Conservation (phyloP, 2,888 invertebrate species). For the Lymantria monacha region DNA sequence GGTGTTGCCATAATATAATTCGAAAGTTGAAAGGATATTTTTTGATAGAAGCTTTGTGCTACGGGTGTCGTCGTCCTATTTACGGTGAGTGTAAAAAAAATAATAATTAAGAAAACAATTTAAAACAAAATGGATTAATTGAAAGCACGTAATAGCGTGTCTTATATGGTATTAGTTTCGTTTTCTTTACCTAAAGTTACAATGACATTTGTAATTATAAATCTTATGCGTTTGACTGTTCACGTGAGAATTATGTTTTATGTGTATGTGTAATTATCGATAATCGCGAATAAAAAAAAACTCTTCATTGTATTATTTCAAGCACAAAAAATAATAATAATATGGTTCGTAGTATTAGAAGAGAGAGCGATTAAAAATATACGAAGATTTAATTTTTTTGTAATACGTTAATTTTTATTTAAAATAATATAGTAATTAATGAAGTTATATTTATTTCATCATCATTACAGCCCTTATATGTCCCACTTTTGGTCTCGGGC, state of each 20-base stretch:
- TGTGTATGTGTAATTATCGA: slow-evolving; percentile 27
- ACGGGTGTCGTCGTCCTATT: slow-evolving; percentile 47
- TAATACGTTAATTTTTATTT: no score
- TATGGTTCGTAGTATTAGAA: neutral
- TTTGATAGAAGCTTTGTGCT: slow-evolving; percentile 40
- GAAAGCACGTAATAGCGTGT: slow-evolving; percentile 38
- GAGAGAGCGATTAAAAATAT: neutral
- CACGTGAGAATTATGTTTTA: slow-evolving; percentile 34
- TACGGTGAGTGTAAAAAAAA: slow-evolving; percentile 56
- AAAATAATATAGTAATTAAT: no score
- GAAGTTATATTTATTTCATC: no score
- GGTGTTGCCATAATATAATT: slow-evolving; percentile 50
- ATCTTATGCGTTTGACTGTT: slow-evolving; percentile 29
- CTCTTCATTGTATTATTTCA: neutral
- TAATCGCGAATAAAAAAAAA: slow-evolving; percentile 18
- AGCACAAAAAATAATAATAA: slow-evolving; percentile 1
- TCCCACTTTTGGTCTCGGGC: no score
- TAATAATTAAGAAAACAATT: slow-evolving; percentile 11
- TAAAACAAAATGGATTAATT: slow-evolving; percentile 5
- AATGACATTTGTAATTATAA: slow-evolving; percentile 45
- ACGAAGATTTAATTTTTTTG: no score
- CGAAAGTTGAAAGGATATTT: slow-evolving; percentile 52
- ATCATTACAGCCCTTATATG: no score
- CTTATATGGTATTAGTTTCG: slow-evolving; percentile 38
- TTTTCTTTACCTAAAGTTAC: slow-evolving; percentile 41